Evolutionary conservation across 2,797 vertebrate species (phyloP).

Genomic region (Lophius americanus): DNA sequence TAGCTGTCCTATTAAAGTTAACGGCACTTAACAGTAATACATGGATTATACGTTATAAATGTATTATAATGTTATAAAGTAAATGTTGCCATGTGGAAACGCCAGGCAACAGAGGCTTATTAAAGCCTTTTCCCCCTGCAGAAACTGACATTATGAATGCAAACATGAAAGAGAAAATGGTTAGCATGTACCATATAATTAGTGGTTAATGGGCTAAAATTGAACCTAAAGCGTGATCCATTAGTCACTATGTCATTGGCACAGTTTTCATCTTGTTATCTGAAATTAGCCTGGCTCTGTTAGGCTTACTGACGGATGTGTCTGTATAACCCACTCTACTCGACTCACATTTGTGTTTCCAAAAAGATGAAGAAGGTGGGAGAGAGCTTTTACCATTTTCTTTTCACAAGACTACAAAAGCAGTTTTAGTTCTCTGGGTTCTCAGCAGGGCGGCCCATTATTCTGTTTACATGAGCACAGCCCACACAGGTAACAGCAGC

Average conservation of each 20-base stretch:
- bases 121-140: too few species aligned
- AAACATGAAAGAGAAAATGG: neutral
- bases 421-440: slow-evolving; percentile 36
- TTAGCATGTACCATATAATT: neutral
- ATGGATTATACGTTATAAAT: too few species aligned
- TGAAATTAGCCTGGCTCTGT: slow-evolving; percentile 2
- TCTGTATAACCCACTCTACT: slow-evolving; percentile 8
- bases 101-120: too few species aligned
- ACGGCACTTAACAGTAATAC: too few species aligned
- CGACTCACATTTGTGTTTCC: slow-evolving; percentile 11
- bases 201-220: slow-evolving; percentile 1
- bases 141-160: neutral
- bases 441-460: slow-evolving; percentile 58
- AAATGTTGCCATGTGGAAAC: too few species aligned
- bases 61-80: too few species aligned
- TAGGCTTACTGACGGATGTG: slow-evolving; percentile 15
- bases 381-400: slow-evolving; percentile 45
- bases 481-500: slow-evolving; percentile 48
- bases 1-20: too few species aligned
- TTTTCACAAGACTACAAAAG: slow-evolving; percentile 36
- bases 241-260: too few species aligned
- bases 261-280: too few species aligned
- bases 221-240: neutral
- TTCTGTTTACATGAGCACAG: slow-evolving; percentile 49
- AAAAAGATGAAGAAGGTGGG: slow-evolving; percentile 27